Evolutionary conservation across 2,797 vertebrate species (phyloP).

Genomic region (Malurus splendens): DNA sequence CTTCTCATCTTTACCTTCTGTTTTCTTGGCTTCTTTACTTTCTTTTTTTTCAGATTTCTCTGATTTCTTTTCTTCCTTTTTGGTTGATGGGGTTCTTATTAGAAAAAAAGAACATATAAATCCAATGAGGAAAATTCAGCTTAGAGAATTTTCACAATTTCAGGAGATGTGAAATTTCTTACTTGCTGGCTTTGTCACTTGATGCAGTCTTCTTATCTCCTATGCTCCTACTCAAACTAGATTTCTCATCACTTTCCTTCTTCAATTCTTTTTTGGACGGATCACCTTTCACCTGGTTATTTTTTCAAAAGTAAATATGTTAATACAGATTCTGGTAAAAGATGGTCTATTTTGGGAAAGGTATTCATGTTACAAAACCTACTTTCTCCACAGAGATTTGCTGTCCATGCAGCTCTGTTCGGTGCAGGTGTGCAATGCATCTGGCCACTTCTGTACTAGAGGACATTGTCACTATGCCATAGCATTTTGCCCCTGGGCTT

Average conservation of each 20-base stretch:
- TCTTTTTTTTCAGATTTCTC: conserved; percentile 92
- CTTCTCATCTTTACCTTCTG: conserved; percentile 83
- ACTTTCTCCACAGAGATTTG: conserved; percentile 97
- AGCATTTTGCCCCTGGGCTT: conserved; percentile 95
- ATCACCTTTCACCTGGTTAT: conserved; percentile 88
- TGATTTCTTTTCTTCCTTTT: conserved; percentile 94
- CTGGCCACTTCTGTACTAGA: conserved; percentile 89
- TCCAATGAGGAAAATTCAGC: not conserved
- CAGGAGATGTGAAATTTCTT: conserved; percentile 44
- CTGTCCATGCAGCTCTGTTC: conserved; percentile 94
- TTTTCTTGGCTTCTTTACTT: conserved; percentile 86
- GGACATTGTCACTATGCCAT: conserved; percentile 95
- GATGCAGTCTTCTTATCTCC: conserved; percentile 83
- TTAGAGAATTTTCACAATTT: not conserved
- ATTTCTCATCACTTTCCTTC: conserved; percentile 90
- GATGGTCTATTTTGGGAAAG: not conserved
- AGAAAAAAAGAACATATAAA: not conserved
- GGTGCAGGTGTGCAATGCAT: conserved; percentile 91
- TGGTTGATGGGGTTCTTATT: conserved; percentile 79
- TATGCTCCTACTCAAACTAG: conserved; percentile 73
- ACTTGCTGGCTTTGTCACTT: conserved; percentile 80
- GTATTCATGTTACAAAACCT: conserved; percentile 38
- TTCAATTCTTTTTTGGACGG: conserved; percentile 94
- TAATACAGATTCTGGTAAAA: not conserved
- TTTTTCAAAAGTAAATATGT: not conserved